Evolutionary conservation across 1,140 invertebrate genomes (phyloP).

Genomic region (Drosophila parabipectinata): DNA sequence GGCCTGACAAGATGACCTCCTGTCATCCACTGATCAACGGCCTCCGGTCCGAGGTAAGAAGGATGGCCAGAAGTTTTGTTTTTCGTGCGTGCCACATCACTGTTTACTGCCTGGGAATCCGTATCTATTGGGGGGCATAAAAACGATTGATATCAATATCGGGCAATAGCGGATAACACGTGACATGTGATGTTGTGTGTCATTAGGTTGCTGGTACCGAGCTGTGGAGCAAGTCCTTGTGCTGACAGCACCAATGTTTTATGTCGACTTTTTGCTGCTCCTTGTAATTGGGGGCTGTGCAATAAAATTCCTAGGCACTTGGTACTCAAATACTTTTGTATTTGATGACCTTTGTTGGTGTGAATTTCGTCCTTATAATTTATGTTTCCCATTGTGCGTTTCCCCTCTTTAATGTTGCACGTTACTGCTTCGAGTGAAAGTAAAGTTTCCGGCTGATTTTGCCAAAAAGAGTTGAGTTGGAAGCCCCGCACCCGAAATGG

Average conservation of each 20-base stretch:
- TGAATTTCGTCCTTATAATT: conserved; percentile 25
- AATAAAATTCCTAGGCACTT: conserved; percentile 55
- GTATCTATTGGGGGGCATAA: conserved; percentile 44
- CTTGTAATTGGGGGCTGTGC: conserved; percentile 63
- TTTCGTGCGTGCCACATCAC: conserved; percentile 57
- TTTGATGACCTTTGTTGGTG: conserved; percentile 47
- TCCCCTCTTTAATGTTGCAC: background rate
- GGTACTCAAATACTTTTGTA: background rate
- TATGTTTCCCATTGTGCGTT: background rate
- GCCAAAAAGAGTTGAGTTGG: conserved; percentile 24
- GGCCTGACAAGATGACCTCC: conserved; percentile 47
- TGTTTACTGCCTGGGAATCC: conserved; percentile 55
- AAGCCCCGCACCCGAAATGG: background rate
- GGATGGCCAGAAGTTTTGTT: conserved; percentile 52
- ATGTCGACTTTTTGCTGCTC: conserved; percentile 32
- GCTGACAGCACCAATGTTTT: conserved; percentile 42
- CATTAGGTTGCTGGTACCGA: conserved; percentile 52
- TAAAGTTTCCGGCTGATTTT: conserved; percentile 25
- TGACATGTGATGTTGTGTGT: conserved; percentile 58
- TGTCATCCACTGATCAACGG: conserved; percentile 58
- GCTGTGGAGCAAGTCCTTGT: conserved; percentile 1
- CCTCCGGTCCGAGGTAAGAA: conserved; percentile 7
- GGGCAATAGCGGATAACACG: conserved; percentile 23
- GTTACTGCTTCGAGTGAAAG: background rate
- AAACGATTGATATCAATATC: conserved; percentile 81